These are phyloP conservation scores for Platichthys flesus DNA, from an alignment of 2,113 vertebrate species.

Conservation along the genomic window DNA sequence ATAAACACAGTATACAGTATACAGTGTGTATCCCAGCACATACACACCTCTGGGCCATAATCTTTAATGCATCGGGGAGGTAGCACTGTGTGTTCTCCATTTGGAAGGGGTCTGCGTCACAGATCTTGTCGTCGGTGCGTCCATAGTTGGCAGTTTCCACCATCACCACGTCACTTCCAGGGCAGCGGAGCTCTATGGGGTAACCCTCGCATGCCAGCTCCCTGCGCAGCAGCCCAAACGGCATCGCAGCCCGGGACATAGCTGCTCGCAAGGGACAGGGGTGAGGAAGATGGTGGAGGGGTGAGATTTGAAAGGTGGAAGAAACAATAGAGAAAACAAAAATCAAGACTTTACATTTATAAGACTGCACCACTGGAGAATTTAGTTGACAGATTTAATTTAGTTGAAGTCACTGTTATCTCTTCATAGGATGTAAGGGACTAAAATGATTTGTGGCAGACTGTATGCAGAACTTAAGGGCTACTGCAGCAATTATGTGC, in stretches of 20 bases:
- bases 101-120: slow-evolving; percentile 93
- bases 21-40: neutral
- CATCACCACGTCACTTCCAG: slow-evolving; percentile 94
- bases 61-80: slow-evolving; percentile 91
- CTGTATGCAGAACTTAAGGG: neutral
- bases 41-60: slow-evolving; percentile 92
- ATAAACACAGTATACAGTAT: slow-evolving; percentile 9
- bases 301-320: neutral
- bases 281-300: neutral
- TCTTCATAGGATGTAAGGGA: neutral
- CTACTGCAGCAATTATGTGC: neutral
- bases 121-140: slow-evolving; percentile 94
- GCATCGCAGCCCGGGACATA: slow-evolving; percentile 90
- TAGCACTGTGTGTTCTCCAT: slow-evolving; percentile 97
- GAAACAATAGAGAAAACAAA: neutral
- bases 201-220: slow-evolving; percentile 94
- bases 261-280: slow-evolving; percentile 50
- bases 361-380: neutral
- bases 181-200: slow-evolving; percentile 94
- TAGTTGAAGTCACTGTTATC: neutral
- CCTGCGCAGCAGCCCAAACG: slow-evolving; percentile 89
- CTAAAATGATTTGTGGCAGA: neutral
- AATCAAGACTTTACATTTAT: neutral
- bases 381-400: neutral
- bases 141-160: slow-evolving; percentile 95